Evolutionary conservation across 2,113 vertebrate species (phyloP).

Genomic region (Terrapene triunguis): DNA sequence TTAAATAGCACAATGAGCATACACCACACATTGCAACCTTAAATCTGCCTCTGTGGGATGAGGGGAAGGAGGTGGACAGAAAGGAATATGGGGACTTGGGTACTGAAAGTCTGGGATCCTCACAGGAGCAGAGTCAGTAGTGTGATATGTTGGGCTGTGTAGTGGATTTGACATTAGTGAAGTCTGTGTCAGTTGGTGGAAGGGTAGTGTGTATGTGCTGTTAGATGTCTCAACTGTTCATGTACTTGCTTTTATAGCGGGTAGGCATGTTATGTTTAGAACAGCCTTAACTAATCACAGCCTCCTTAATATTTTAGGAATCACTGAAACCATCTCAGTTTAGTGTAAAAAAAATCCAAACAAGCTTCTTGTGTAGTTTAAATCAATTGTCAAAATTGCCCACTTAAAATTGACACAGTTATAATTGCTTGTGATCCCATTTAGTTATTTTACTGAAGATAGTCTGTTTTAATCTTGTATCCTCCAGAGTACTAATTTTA

Average conservation of each 20-base stretch:
- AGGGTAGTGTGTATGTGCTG: background rate
- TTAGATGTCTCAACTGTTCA: background rate
- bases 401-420: background rate
- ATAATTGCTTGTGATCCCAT: background rate
- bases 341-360: background rate
- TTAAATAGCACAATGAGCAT: background rate
- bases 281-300: background rate
- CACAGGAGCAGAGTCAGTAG: background rate
- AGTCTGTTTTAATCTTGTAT: background rate
- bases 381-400: background rate
- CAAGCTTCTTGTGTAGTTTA: background rate
- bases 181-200: background rate
- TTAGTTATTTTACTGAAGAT: background rate
- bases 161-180: background rate
- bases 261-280: background rate
- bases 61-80: background rate
- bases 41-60: background rate
- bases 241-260: background rate
- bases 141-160: background rate
- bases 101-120: background rate
- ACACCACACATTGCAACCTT: background rate
- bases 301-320: background rate
- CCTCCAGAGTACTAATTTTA: background rate
- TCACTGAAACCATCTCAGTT: background rate
- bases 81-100: background rate